Percentiles rank a stretch among this genome's conserved stretches.
Conservation (phyloP, 2,113 vertebrate genomes). For the Prinia subflava region DNA sequence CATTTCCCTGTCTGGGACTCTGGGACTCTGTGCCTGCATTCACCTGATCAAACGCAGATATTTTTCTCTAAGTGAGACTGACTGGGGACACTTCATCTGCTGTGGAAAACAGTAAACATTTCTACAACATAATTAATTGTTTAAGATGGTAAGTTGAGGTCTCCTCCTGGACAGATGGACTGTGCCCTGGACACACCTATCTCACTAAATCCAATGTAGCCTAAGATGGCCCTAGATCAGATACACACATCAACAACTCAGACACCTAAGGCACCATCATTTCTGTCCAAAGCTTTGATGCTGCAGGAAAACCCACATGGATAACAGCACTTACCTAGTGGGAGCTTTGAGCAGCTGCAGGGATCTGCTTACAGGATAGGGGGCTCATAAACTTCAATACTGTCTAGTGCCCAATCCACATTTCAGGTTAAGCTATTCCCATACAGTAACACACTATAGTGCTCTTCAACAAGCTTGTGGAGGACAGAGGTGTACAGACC, state of each 20-base stretch:
- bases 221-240: background rate
- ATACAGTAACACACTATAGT: background rate
- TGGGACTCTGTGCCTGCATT: background rate
- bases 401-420: background rate
- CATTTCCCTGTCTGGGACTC: background rate
- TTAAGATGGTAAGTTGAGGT: background rate
- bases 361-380: background rate
- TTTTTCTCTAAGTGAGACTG: background rate
- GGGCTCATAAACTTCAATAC: background rate
- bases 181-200: background rate
- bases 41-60: background rate
- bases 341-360: background rate
- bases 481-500: background rate
- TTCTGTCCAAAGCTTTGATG: background rate
- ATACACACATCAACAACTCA: background rate
- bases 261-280: background rate
- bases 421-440: background rate
- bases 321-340: background rate
- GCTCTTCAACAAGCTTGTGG: background rate
- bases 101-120: background rate
- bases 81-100: background rate
- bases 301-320: background rate
- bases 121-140: background rate
- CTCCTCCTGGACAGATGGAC: background rate
- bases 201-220: background rate